Conservation (phyloP, 2,113 vertebrate genomes). For the Felis catus region DNA sequence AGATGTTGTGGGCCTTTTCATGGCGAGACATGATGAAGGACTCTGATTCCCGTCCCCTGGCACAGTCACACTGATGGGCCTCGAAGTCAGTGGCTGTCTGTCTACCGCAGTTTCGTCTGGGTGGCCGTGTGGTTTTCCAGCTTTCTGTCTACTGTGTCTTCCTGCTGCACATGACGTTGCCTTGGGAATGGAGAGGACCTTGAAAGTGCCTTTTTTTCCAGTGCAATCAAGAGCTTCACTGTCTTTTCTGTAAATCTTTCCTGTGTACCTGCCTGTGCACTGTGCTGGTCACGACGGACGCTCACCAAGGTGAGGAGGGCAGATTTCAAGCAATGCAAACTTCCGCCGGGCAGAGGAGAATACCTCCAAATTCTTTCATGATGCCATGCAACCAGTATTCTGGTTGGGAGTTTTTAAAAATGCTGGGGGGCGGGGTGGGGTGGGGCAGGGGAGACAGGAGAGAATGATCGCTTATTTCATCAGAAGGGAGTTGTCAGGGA, state of each 20-base stretch:
- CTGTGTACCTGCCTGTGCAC: background rate
- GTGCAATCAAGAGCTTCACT: background rate
- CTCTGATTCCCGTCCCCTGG: background rate
- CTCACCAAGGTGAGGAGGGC: background rate
- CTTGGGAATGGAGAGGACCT: background rate
- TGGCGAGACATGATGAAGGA: background rate
- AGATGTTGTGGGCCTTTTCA: background rate
- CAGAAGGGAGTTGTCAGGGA: background rate
- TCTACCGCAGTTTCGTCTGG: background rate
- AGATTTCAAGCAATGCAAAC: background rate
- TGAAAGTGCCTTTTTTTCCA: background rate
- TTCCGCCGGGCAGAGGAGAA: background rate
- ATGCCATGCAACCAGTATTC: background rate
- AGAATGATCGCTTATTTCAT: background rate
- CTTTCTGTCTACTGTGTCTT: background rate
- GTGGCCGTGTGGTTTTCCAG: background rate
- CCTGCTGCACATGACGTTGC: background rate
- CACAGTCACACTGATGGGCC: fast-evolving
- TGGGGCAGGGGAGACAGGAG: background rate
- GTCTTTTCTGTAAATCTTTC: background rate
- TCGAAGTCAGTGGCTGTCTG: fast-evolving
- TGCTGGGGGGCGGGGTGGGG: background rate
- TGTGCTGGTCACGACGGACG: background rate
- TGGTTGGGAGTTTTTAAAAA: background rate
- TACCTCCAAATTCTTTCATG: background rate